These are phyloP conservation scores for Acanthosoma haemorrhoidale DNA, from an alignment of 2,888 invertebrate species.

Conservation along the genomic window DNA sequence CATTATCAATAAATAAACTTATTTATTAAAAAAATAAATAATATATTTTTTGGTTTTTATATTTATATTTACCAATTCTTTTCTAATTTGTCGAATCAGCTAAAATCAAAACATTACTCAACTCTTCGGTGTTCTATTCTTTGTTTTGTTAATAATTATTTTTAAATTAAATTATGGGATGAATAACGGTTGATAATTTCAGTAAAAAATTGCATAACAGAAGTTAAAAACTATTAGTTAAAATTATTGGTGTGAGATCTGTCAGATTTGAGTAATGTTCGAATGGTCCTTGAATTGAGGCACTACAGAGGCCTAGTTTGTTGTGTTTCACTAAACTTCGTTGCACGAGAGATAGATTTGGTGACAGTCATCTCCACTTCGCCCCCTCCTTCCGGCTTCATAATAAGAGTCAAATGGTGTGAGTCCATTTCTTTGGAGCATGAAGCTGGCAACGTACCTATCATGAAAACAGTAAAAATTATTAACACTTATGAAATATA, in stretches of 20 bases:
- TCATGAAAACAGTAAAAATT: conserved; percentile 7
- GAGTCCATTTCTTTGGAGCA: conserved; percentile 65
- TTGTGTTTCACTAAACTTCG: conserved; percentile 63
- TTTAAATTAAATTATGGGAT: not conserved
- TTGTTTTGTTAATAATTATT: not conserved
- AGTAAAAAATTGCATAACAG: too few relatives aligned
- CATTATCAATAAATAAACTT: conserved; percentile 20
- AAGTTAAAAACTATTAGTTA: not conserved
- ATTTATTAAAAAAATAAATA: conserved; percentile 20
- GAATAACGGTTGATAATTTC: conserved; percentile 23
- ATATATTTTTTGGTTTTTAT: conserved; percentile 19
- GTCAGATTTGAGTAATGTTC: conserved; percentile 25
- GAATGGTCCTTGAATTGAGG: conserved; percentile 13
- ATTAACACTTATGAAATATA: too few relatives aligned
- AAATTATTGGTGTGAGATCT: conserved; percentile 4
- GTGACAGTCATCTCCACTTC: conserved; percentile 80
- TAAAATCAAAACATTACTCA: conserved; percentile 21
- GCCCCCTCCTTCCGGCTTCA: conserved; percentile 79
- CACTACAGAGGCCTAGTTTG: not conserved
- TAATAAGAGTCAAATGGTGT: conserved; percentile 66
- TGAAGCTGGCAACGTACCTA: conserved; percentile 81
- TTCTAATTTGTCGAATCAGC: not conserved
- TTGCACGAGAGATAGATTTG: conserved; percentile 82
- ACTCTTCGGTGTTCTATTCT: conserved; percentile 1
- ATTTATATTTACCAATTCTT: conserved; percentile 1